These are phyloP conservation scores for Macrophya alboannulata DNA, from an alignment of 2,888 invertebrate species.

Conservation along the genomic window DNA sequence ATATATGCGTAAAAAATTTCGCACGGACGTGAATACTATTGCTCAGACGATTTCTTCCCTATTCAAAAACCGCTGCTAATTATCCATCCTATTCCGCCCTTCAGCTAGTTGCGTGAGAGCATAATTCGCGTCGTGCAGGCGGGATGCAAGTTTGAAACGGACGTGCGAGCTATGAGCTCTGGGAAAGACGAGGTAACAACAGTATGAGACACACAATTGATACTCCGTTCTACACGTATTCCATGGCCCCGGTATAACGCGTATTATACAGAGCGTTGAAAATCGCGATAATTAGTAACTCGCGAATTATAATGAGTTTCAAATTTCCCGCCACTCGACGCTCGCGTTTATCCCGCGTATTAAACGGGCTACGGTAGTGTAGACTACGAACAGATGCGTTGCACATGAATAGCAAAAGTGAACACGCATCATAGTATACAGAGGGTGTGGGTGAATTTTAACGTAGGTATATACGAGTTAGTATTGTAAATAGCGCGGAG, in stretches of 20 bases:
- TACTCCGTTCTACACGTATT: slow-evolving; percentile 7
- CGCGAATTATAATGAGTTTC: slow-evolving; percentile 43
- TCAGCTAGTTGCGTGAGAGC: slow-evolving; percentile 26
- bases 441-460: not conserved
- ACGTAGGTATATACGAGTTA: not conserved
- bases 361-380: slow-evolving; percentile 14
- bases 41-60: slow-evolving; percentile 11
- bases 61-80: slow-evolving; percentile 38
- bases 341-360: slow-evolving; percentile 13
- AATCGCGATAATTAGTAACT: slow-evolving; percentile 38
- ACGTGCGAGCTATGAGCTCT: slow-evolving; percentile 23
- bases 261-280: not conserved
- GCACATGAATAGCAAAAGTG: slow-evolving; percentile 1
- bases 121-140: not conserved
- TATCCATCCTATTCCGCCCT: not conserved
- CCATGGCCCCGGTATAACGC: not conserved
- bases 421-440: not conserved
- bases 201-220: slow-evolving; percentile 33
- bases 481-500: slow-evolving; percentile 16
- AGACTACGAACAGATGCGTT: not conserved
- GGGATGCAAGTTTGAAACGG: not conserved
- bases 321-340: slow-evolving; percentile 28
- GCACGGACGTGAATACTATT: not conserved
- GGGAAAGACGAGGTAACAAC: slow-evolving; percentile 30
- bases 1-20: not conserved